phyloP scores from a whole-genome alignment of 2,888 invertebrate species.

The Helobdella robusta region DNA sequence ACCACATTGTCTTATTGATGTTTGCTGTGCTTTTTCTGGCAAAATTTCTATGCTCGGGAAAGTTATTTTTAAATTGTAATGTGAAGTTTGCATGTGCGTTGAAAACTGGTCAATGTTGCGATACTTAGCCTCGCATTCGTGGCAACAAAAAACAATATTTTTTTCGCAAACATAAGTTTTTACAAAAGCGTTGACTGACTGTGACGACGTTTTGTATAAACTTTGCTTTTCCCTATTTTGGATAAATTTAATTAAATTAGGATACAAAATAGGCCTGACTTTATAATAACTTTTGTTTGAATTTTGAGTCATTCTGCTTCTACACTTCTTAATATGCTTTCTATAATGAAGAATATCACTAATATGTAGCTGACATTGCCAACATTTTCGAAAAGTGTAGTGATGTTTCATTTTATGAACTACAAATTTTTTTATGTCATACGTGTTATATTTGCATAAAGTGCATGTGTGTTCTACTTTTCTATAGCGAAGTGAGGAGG shows the following conservation, averaged over 20 bases:
- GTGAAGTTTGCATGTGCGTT: conserved; percentile 19
- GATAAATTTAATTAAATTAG: too few relatives aligned
- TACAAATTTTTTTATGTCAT: neutral
- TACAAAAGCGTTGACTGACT: neutral
- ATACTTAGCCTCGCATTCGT: conserved; percentile 20
- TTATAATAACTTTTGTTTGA: too few relatives aligned
- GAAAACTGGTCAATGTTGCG: neutral
- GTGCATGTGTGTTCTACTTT: conserved; percentile 5
- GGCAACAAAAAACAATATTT: conserved; percentile 28
- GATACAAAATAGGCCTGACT: too few relatives aligned
- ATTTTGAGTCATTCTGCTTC: neutral
- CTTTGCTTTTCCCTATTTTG: neutral
- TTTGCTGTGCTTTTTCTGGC: conserved; percentile 4
- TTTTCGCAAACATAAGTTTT: neutral
- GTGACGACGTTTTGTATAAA: neutral
- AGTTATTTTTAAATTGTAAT: neutral
- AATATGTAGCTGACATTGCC: neutral
- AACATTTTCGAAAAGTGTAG: neutral
- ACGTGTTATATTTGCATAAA: conserved; percentile 1
- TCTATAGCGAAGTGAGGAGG: conserved; percentile 19
- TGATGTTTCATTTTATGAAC: conserved; percentile 1
- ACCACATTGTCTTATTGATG: too few relatives aligned
- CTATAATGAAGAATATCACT: conserved; percentile 2
- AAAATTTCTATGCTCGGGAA: conserved; percentile 8
- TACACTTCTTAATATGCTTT: conserved; percentile 10